phyloP scores from a whole-genome alignment of 2,797 vertebrate species.

The Parotocinclus haroldoi region DNA sequence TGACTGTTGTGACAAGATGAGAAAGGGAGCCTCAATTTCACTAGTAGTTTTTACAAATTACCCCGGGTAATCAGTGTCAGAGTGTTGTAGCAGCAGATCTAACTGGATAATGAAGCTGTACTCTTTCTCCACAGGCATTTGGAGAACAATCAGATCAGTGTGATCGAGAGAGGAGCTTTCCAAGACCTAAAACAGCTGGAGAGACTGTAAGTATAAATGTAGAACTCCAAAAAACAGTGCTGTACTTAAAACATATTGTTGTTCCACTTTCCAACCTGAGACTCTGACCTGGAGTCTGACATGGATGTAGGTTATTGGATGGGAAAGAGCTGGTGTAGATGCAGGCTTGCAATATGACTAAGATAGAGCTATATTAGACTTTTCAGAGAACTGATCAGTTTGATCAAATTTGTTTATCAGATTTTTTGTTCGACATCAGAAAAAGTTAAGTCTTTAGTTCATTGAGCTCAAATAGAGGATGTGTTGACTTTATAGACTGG shows the following conservation, averaged over 20 bases:
- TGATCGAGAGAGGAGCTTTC: slow-evolving; percentile 94
- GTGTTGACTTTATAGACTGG: too few species aligned
- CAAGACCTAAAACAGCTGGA: slow-evolving; percentile 97
- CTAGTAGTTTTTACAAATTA: slow-evolving; percentile 16
- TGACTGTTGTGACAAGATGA: slow-evolving; percentile 17
- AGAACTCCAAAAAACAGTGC: too few species aligned
- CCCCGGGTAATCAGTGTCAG: slow-evolving; percentile 19
- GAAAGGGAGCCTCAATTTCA: slow-evolving; percentile 21
- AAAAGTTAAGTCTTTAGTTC: too few species aligned
- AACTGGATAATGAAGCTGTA: slow-evolving; percentile 41
- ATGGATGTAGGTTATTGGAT: too few species aligned
- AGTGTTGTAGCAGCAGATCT: slow-evolving; percentile 9
- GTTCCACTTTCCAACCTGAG: neutral
- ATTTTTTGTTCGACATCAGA: too few species aligned
- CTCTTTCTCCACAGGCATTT: slow-evolving; percentile 76
- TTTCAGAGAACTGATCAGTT: too few species aligned
- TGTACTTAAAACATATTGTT: neutral
- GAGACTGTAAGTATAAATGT: slow-evolving; percentile 85
- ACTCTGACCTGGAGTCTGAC: too few species aligned
- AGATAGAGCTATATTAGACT: too few species aligned
- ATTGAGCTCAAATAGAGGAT: too few species aligned
- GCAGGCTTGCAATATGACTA: too few species aligned
- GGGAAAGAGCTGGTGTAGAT: too few species aligned
- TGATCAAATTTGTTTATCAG: too few species aligned
- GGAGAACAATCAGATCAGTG: slow-evolving; percentile 95